These are phyloP conservation scores for Atractosteus spatula DNA, from an alignment of 2,113 vertebrate species.

Conservation along the genomic window DNA sequence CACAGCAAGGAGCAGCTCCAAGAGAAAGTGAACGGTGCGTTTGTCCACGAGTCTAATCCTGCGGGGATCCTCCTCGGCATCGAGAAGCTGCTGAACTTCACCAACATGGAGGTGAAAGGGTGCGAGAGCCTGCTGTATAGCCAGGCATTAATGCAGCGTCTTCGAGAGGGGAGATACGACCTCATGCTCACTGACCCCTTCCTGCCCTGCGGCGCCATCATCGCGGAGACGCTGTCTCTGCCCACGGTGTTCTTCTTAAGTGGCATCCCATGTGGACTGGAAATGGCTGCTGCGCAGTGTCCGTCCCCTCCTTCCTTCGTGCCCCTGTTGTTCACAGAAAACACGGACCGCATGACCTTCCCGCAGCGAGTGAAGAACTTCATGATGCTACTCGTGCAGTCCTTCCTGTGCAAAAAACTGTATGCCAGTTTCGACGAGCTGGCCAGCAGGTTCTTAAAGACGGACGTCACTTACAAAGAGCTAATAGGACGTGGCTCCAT, in stretches of 20 bases:
- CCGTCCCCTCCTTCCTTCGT: slow-evolving; percentile 74
- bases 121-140: slow-evolving; percentile 61
- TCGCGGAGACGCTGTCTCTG: slow-evolving; percentile 68
- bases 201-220: slow-evolving; percentile 71
- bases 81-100: slow-evolving; percentile 40
- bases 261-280: slow-evolving; percentile 63
- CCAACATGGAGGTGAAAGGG: slow-evolving; percentile 39
- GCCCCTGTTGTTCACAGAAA: slow-evolving; percentile 39
- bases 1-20: slow-evolving; percentile 50
- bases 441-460: slow-evolving; percentile 56
- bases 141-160: slow-evolving; percentile 51
- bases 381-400: slow-evolving; percentile 34
- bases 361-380: slow-evolving; percentile 68
- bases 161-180: slow-evolving; percentile 65
- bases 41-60: slow-evolving; percentile 9
- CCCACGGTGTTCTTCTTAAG: slow-evolving; percentile 76
- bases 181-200: slow-evolving; percentile 73
- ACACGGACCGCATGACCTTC: slow-evolving; percentile 71
- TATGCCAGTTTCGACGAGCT: slow-evolving; percentile 50
- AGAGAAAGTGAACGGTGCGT: not conserved
- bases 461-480: slow-evolving; percentile 52
- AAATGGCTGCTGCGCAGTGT: slow-evolving; percentile 58
- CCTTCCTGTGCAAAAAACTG: slow-evolving; percentile 29
- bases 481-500: slow-evolving; percentile 64
- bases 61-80: slow-evolving; percentile 13